phyloP scores from a whole-genome alignment of 2,888 invertebrate genomes.

The Hypselothyrea guttata region DNA sequence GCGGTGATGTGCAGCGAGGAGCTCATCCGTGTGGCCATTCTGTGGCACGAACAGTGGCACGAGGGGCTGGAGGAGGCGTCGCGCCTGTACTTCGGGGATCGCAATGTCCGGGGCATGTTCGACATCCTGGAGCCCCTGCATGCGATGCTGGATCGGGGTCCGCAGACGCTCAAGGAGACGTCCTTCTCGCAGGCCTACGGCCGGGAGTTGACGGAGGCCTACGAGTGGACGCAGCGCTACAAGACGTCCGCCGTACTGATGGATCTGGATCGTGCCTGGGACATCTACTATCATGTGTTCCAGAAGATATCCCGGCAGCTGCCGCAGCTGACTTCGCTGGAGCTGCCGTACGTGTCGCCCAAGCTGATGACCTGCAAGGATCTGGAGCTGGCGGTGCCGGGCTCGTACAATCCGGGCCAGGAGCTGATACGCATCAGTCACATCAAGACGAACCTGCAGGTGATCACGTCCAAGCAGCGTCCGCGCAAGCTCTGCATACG shows the following conservation, averaged over 20 bases:
- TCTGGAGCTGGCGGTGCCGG: slow-evolving; percentile 97
- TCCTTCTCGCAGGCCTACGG: slow-evolving; percentile 98
- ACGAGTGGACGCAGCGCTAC: slow-evolving; percentile 97
- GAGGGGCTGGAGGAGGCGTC: slow-evolving; percentile 98
- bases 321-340: slow-evolving; percentile 93
- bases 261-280: slow-evolving; percentile 99
- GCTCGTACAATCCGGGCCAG: slow-evolving; percentile 97
- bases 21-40: slow-evolving; percentile 97
- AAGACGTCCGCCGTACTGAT: slow-evolving; percentile 92
- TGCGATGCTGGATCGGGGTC: slow-evolving; percentile 95
- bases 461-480: slow-evolving; percentile 98
- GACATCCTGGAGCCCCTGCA: slow-evolving; percentile 97
- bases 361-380: slow-evolving; percentile 94
- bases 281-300: slow-evolving; percentile 99
- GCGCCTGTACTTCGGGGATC: slow-evolving; percentile 96
- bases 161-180: slow-evolving; percentile 97
- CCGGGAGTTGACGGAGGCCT: slow-evolving; percentile 95
- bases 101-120: slow-evolving; percentile 98
- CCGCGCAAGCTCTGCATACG: slow-evolving; percentile 96
- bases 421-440: slow-evolving; percentile 93
- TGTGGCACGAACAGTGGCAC: slow-evolving; percentile 99
- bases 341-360: slow-evolving; percentile 97
- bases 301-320: slow-evolving; percentile 97
- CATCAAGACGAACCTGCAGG: slow-evolving; percentile 95
- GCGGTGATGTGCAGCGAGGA: slow-evolving; percentile 98